phyloP scores from a whole-genome alignment of 1,140 invertebrate genomes.

The Orius laevigatus region DNA sequence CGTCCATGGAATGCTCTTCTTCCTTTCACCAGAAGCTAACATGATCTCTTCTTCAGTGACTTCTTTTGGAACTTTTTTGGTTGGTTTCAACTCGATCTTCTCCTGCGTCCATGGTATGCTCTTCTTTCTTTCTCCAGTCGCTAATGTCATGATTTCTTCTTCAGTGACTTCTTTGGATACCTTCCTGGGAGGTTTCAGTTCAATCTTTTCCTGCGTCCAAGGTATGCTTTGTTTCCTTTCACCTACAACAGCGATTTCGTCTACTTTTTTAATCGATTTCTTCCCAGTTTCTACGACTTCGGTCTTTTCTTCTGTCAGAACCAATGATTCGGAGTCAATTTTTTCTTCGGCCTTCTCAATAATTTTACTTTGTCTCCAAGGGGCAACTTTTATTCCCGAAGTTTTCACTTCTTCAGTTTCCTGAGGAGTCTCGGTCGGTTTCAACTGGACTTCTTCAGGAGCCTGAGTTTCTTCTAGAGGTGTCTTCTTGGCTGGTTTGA shows the following conservation, averaged over 20 bases:
- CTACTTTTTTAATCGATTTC: slow-evolving; percentile 14
- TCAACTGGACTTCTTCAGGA: slow-evolving; percentile 17
- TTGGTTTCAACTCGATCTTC: slow-evolving; percentile 24
- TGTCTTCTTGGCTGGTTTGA: slow-evolving; percentile 28
- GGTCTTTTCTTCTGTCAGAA: slow-evolving; percentile 11
- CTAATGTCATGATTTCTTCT: slow-evolving; percentile 26
- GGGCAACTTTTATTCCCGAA: slow-evolving; percentile 23
- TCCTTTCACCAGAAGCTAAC: too few relatives aligned
- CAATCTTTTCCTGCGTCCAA: slow-evolving; percentile 20
- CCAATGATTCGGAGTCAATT: too few relatives aligned
- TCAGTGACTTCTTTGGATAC: slow-evolving; percentile 12
- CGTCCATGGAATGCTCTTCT: slow-evolving; percentile 28
- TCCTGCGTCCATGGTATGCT: slow-evolving; percentile 26
- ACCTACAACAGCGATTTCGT: slow-evolving; percentile 4
- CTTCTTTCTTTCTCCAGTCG: slow-evolving; percentile 24
- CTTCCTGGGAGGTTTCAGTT: slow-evolving; percentile 16
- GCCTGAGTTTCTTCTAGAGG: slow-evolving; percentile 17
- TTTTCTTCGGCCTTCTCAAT: slow-evolving; percentile 11
- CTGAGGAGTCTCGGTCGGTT: background rate
- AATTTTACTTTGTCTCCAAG: slow-evolving; percentile 26
- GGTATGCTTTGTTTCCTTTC: slow-evolving; percentile 11
- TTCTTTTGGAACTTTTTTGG: slow-evolving; percentile 21
- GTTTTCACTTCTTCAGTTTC: slow-evolving; percentile 10
- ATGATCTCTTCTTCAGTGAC: slow-evolving; percentile 18
- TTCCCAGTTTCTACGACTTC: slow-evolving; percentile 11